phyloP scores from a whole-genome alignment of 2,113 vertebrate species.

The Zootoca vivipara region DNA sequence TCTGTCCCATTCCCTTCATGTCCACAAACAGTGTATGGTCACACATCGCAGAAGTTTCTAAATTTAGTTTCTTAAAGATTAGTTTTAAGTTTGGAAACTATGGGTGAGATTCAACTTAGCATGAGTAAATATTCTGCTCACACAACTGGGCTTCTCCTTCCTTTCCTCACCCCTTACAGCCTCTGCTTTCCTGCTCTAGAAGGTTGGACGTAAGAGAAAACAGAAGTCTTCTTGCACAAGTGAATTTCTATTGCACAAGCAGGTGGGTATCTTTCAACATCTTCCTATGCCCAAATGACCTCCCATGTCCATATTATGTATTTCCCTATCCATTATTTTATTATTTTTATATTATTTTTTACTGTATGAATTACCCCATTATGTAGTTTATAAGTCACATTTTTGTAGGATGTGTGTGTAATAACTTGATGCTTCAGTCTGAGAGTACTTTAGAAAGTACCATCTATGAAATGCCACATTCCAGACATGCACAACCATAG shows the following conservation, averaged over 20 bases:
- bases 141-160: no score
- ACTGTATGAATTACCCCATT: not conserved
- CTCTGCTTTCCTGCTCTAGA: no score
- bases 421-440: not conserved
- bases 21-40: constrained; percentile 1
- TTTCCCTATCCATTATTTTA: not conserved
- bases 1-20: not conserved
- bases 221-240: no score
- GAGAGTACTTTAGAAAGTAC: not conserved
- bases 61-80: not conserved
- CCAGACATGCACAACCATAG: not conserved
- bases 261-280: no score
- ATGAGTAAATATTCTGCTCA: no score
- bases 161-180: no score
- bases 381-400: not conserved
- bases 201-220: no score
- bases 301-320: not conserved
- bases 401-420: not conserved
- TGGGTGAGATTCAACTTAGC: not conserved
- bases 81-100: not conserved
- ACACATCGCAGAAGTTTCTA: not conserved
- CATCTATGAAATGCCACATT: not conserved
- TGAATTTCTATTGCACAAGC: no score
- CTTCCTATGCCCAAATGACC: not conserved
- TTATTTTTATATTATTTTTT: not conserved